These are phyloP conservation scores for Brachionus calyciflorus DNA, from an alignment of 1,140 invertebrate genomes.

Conservation along the genomic window DNA sequence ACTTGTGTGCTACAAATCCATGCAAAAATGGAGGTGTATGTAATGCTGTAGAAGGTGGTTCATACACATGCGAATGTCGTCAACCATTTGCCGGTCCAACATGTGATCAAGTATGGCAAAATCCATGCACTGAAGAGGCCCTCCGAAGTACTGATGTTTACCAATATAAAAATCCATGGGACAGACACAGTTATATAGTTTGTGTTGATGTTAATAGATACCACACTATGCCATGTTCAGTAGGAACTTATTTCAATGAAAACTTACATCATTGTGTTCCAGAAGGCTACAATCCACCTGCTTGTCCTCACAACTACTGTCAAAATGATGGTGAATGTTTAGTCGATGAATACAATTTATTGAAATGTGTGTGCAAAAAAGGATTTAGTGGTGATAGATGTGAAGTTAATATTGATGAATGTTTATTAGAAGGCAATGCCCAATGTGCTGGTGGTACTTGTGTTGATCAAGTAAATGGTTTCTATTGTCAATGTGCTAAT, in stretches of 20 bases:
- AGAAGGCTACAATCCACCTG: constrained; percentile 36
- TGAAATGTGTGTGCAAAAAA: constrained; percentile 39
- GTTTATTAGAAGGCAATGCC: constrained; percentile 12
- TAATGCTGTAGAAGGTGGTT: constrained; percentile 20
- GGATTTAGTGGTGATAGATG: constrained; percentile 42
- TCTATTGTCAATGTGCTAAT: constrained; percentile 41
- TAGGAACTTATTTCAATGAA: constrained; percentile 43
- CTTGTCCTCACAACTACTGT: constrained; percentile 16
- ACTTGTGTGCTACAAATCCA: constrained; percentile 46
- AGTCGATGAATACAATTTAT: constrained; percentile 17
- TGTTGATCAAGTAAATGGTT: constrained; percentile 36
- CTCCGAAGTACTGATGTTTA: constrained; percentile 4
- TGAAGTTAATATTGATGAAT: constrained; percentile 45
- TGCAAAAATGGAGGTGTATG: constrained; percentile 48
- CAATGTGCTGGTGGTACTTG: constrained; percentile 29
- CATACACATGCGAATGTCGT: constrained; percentile 17
- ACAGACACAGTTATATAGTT: constrained; percentile 35
- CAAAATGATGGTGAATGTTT: constrained; percentile 37
- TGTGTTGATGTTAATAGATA: constrained; percentile 42
- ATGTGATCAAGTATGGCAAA: constrained; percentile 41
- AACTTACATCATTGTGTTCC: constrained; percentile 45
- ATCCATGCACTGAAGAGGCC: constrained; percentile 25
- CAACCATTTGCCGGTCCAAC: constrained; percentile 10
- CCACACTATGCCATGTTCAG: constrained; percentile 43
- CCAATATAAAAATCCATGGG: constrained; percentile 35